Conservation (phyloP, 2,113 vertebrate genomes). For the Noturus placidus region DNA sequence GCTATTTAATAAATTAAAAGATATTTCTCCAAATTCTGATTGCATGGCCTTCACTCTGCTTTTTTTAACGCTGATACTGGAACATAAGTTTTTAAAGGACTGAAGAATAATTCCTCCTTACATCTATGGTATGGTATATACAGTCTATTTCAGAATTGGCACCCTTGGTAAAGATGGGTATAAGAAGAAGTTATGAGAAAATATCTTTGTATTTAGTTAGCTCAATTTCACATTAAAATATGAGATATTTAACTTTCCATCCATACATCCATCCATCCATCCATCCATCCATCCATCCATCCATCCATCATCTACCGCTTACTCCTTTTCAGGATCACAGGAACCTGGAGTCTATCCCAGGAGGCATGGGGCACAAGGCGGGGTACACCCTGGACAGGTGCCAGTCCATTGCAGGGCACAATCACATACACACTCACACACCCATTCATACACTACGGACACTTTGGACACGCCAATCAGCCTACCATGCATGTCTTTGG, state of each 20-base stretch:
- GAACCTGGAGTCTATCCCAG: no score
- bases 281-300: no score
- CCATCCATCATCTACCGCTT: no score
- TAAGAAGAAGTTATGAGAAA: neutral
- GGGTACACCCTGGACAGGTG: no score
- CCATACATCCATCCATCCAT: no score
- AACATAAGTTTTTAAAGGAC: neutral
- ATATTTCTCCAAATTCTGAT: neutral
- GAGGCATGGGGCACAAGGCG: no score
- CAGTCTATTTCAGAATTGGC: neutral
- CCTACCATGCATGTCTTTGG: no score
- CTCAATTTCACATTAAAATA: neutral
- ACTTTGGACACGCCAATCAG: no score
- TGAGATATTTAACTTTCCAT: neutral
- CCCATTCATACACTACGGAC: no score
- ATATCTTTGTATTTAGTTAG: neutral
- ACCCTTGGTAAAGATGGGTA: neutral
- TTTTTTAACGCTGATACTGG: neutral
- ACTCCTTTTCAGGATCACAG: no score
- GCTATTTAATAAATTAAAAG: neutral
- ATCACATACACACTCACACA: no score
- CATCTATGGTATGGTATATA: neutral
- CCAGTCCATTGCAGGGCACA: no score
- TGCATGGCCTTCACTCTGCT: neutral
- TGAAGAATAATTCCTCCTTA: neutral